These are phyloP conservation scores for Acronicta aceris DNA, from an alignment of 2,888 invertebrate species.

Conservation along the genomic window DNA sequence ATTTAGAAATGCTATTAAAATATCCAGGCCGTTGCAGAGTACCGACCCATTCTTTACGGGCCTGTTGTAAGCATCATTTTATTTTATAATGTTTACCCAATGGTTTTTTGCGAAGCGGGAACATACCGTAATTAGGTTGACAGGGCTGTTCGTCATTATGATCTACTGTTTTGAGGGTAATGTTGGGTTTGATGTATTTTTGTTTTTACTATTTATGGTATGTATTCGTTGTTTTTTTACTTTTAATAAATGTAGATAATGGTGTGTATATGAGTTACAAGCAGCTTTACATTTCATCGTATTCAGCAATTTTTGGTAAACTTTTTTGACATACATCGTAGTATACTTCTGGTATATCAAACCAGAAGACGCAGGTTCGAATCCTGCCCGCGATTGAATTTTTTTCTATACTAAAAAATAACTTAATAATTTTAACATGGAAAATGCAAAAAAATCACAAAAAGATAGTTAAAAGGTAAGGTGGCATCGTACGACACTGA, in stretches of 20 bases:
- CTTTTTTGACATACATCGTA: no score
- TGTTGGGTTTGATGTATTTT: conserved; percentile 15
- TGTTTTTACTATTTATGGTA: conserved; percentile 18
- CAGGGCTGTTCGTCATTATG: conserved; percentile 44
- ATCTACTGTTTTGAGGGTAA: conserved; percentile 31
- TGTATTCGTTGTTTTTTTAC: background rate
- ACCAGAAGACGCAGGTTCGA: no score
- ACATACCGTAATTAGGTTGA: conserved; percentile 30
- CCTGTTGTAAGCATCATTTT: conserved; percentile 22
- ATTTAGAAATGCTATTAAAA: conserved; percentile 72
- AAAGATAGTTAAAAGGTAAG: no score
- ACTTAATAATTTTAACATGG: no score
- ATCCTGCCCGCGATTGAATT: no score
- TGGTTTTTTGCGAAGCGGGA: conserved; percentile 34
- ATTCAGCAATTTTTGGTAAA: no score
- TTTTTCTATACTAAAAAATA: no score
- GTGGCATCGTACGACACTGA: no score
- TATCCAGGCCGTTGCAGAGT: conserved; percentile 41
- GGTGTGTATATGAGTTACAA: background rate
- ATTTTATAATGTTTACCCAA: conserved; percentile 53
- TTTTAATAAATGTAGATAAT: background rate
- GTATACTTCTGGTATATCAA: no score
- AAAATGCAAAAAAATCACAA: no score
- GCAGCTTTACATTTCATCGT: no score
- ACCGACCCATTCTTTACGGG: conserved; percentile 34